Conservation (phyloP, 2,888 invertebrate genomes). For the Melinopterus prodromus region DNA sequence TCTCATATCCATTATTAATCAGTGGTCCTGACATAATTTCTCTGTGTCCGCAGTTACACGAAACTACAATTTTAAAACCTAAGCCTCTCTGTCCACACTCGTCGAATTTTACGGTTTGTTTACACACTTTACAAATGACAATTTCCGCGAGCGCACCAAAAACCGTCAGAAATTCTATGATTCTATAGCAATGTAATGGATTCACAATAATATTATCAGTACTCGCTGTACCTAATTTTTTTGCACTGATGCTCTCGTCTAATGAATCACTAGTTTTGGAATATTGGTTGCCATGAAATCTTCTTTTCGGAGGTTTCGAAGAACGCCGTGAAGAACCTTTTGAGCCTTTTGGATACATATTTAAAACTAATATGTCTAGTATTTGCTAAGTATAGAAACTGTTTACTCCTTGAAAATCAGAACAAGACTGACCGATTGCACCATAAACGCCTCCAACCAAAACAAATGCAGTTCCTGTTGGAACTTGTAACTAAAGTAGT, state of each 20-base stretch:
- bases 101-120: slow-evolving; percentile 40
- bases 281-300: neutral
- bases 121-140: slow-evolving; percentile 38
- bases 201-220: slow-evolving; percentile 27
- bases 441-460: neutral
- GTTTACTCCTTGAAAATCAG: neutral
- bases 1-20: slow-evolving; percentile 46
- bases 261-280: neutral
- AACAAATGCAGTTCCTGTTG: neutral
- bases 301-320: slow-evolving; percentile 4
- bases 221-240: slow-evolving; percentile 23
- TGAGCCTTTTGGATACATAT: neutral
- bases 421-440: neutral
- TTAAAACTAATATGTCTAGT: neutral
- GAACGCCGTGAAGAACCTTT: neutral
- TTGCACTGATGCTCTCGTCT: slow-evolving; percentile 30
- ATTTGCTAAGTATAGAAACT: neutral
- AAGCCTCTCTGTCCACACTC: slow-evolving; percentile 42
- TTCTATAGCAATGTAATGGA: slow-evolving; percentile 26
- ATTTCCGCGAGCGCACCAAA: slow-evolving; percentile 38
- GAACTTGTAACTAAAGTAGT: neutral
- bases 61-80: slow-evolving; percentile 43
- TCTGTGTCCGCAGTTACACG: slow-evolving; percentile 41
- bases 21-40: slow-evolving; percentile 44
- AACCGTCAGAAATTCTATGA: slow-evolving; percentile 37